Base-by-base conservation (phyloP, 1,140 invertebrate genomes). In the Macrostomum lignano region DNA sequence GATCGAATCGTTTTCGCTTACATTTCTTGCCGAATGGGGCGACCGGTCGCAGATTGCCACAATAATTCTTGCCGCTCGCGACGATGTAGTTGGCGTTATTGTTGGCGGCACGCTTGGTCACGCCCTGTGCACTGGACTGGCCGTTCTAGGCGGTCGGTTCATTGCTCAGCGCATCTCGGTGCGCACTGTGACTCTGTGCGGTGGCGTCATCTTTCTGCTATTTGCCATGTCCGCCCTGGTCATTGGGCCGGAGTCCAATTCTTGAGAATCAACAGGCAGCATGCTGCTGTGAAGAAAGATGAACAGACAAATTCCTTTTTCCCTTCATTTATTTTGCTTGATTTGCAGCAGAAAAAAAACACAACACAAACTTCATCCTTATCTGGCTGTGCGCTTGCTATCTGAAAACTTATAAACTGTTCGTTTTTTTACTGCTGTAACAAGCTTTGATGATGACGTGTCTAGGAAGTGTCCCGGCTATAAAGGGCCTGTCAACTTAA, bases 1-100 rank as follows among this genome's bases (percentile, higher is more conserved):
- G 37, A 55, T 88, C 4, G 76, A 93, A 60, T 71, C 86, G 10
- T 82, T 93, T 43, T 77, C 78, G 0, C 65, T 96, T 48, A 96
- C 84, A 2, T 94, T 96, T 62, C 56, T 96, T 26, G 88, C 86
- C 9, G 88, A 98, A 63, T 98, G 86, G 86, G 88, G 88, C 7
- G 88, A 96, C 61, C 64, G 88, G 42, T 88, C 79, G 24, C 88
- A 98, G 51, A 60, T 98, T 20, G 78, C 82, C 2, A 94, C 86
- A 0, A 86, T 96, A 42, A 73, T 94, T 48, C 63, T 96, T 26
- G 79, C 75, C 15, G 78, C 81, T 1, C n/a, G n/a, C n/a, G n/a
- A 86, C 71, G 68, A 88, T 64, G 70, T 84, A 10, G 67, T 71
- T 46, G 86, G 84, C 36, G 82, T 96, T 1, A 75, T 82, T 36